A percentile compares a stretch with the other conserved stretches of the same genome.
Conservation (phyloP, 1,140 invertebrate species). For the Helicorthomorpha holstii region DNA sequence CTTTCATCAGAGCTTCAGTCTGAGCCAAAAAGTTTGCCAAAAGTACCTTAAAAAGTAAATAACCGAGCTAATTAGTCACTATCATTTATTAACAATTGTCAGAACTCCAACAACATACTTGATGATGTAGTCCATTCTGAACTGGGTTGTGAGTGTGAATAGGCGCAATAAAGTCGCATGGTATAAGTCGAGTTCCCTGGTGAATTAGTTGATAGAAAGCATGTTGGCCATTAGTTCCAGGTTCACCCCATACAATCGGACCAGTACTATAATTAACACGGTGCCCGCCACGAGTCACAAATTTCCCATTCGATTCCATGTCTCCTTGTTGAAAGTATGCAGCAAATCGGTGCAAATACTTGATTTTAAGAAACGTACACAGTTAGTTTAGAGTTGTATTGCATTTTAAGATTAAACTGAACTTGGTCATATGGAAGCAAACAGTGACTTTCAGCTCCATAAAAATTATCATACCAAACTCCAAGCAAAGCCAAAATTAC, state of each 20-base stretch:
- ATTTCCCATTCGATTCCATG: slow-evolving; percentile 99
- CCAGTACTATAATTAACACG: slow-evolving; percentile 68
- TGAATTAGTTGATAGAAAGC: slow-evolving; percentile 96
- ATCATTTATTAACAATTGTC: too few relatives aligned
- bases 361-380: slow-evolving; percentile 26
- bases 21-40: slow-evolving; percentile 96
- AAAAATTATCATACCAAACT: slow-evolving; percentile 94
- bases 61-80: too few relatives aligned
- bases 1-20: slow-evolving; percentile 92
- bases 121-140: slow-evolving; percentile 47
- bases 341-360: slow-evolving; percentile 95
- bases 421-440: slow-evolving; percentile 84
- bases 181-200: slow-evolving; percentile 70
- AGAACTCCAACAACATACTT: too few relatives aligned
- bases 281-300: slow-evolving; percentile 53
- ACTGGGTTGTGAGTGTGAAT: slow-evolving; percentile 87
- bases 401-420: neutral
- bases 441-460: slow-evolving; percentile 85
- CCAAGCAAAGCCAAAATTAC: slow-evolving; percentile 86
- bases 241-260: slow-evolving; percentile 90
- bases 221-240: slow-evolving; percentile 98
- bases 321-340: slow-evolving; percentile 99
- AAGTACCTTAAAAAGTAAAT: slow-evolving; percentile 57
- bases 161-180: slow-evolving; percentile 92
- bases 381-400: too few relatives aligned